Conservation (phyloP, 2,113 vertebrate species). For the Dipodomys ordii region DNA sequence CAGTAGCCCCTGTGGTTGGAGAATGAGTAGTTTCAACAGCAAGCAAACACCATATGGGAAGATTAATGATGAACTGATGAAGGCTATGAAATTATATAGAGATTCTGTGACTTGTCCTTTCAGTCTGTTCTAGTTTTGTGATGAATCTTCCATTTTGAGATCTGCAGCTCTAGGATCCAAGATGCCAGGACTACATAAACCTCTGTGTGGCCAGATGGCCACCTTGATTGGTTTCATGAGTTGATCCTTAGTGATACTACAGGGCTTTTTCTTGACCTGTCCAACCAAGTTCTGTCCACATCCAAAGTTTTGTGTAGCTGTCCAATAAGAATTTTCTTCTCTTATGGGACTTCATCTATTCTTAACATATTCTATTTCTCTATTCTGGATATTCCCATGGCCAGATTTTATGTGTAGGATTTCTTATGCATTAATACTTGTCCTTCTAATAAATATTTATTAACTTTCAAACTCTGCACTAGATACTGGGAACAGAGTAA, state of each 20-base stretch:
- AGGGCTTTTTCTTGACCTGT: not conserved
- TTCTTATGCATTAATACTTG: not conserved
- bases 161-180: not conserved
- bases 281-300: not conserved
- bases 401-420: not conserved
- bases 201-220: not conserved
- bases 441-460: conserved; percentile 17
- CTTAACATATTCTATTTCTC: not conserved
- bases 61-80: not conserved
- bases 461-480: not conserved
- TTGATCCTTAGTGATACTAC: not conserved
- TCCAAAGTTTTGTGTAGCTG: not conserved
- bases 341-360: not conserved
- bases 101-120: not conserved
- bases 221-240: not conserved
- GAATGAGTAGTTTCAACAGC: not conserved
- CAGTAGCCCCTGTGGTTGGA: not conserved
- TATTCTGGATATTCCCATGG: not conserved
- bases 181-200: not conserved
- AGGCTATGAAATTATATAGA: not conserved
- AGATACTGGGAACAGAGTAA: too few species aligned
- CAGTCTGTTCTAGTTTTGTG: not conserved
- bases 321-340: too few species aligned
- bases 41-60: not conserved
- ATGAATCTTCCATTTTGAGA: not conserved